Conservation (phyloP, 2,888 invertebrate genomes). For the Serrognathus titanus region DNA sequence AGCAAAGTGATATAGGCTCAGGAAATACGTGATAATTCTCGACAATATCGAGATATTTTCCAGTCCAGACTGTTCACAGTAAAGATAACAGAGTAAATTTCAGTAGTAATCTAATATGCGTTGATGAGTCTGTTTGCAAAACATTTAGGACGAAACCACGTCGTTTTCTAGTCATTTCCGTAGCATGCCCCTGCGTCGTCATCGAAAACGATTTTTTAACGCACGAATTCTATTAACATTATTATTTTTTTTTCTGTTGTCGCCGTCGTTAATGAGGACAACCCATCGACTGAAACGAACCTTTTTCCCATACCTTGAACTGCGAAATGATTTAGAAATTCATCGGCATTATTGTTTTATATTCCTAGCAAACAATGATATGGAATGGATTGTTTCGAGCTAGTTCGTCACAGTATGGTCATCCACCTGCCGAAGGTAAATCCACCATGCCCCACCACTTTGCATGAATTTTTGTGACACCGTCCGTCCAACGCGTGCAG, state of each 20-base stretch:
- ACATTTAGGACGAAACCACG: neutral
- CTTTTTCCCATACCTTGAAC: constrained; percentile 13
- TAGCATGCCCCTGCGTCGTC: too few species aligned
- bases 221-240: too few species aligned
- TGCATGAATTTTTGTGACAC: neutral
- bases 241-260: too few species aligned
- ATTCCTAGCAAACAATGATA: neutral
- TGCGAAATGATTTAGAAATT: neutral
- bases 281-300: too few species aligned
- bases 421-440: neutral
- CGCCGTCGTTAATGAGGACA: too few species aligned
- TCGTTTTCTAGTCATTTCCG: too few species aligned
- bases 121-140: constrained; percentile 10
- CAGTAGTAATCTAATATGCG: constrained; percentile 31
- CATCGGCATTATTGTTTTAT: neutral
- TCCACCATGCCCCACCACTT: neutral
- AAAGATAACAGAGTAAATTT: constrained; percentile 23
- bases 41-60: constrained; percentile 30
- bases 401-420: neutral
- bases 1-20: constrained; percentile 31
- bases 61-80: constrained; percentile 33
- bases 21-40: constrained; percentile 39
- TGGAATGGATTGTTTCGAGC: neutral
- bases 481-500: neutral
- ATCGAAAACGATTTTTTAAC: too few species aligned